A percentile compares a stretch with the other conserved stretches of the same genome.
Conservation (phyloP, 53 echinoderm and acorn worm genomes). For the Temnopleurus reevesii region DNA sequence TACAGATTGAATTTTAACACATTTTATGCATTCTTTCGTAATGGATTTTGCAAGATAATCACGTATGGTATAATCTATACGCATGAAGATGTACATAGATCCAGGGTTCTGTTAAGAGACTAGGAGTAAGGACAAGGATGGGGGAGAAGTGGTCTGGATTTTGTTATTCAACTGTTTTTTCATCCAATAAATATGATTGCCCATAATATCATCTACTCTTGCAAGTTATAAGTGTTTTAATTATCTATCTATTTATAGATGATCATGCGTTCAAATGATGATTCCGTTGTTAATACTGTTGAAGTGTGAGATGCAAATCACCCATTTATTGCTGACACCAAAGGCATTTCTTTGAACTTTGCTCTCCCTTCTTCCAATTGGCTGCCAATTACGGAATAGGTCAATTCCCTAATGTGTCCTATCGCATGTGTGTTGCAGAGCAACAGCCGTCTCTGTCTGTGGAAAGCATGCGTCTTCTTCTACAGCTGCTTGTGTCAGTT, state of each 20-base stretch:
- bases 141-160: no score
- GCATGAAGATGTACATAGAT: neutral
- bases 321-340: neutral
- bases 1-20: neutral
- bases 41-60: neutral
- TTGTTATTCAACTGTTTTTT: no score
- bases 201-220: no score
- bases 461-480: neutral
- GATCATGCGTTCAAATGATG: no score
- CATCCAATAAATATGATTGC: no score
- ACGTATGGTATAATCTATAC: neutral
- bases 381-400: neutral
- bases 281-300: no score
- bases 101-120: neutral
- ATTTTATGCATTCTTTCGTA: neutral
- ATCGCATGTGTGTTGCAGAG: neutral
- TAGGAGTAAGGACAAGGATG: no score
- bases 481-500: constrained; percentile 14
- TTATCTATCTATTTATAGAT: no score
- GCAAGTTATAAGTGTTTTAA: no score
- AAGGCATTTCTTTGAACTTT: neutral
- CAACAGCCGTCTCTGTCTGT: neutral
- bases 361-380: neutral
- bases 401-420: neutral
- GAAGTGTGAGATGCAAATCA: no score